Evolutionary conservation across 2,888 invertebrate species (phyloP), one percentile per base, ranked within the genome.

Genomic region (Troglohyphantes excavatus): DNA sequence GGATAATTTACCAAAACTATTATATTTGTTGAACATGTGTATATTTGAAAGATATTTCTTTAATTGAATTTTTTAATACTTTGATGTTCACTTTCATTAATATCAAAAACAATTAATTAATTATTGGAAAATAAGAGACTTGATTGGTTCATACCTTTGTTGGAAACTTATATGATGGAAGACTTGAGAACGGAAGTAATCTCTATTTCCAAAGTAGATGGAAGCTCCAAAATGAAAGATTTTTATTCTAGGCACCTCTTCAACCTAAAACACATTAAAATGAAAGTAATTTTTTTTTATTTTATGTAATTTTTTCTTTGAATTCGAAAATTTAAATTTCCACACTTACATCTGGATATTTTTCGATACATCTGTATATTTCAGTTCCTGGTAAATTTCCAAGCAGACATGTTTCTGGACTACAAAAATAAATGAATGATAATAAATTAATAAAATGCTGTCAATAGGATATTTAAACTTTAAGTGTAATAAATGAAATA

Each of bases 311-410:
- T 11, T 63, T 76, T 17, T n/a, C 19, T 27, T 27, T 7, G 11
- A n/a, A 27, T n/a, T 75, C 27, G 13, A 13, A 17, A 23, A 53
- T n/a, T 5, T 53, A 26, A 13, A 17, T 17, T 0, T 23, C 9
- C 26, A 27, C 61, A 81, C 90, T 73, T 75, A 90, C 90, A 68
- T 85, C 85, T n/a, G 95, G 95, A 92, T 96, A 96, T 93, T 96
- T 94, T 92, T 95, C 95, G 90, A 95, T 94, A 93, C 97, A 96
- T 91, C 97, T 94, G 92, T 96, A 97, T 13, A 97, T 93, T 93
- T 97, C 96, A 0, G 96, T 96, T 91, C 96, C 95, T 0, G 96
- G 95, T 39, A 96, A 95, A 17, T 95, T 94, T 0, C 96, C 97
- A 76, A 97, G 93, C 0, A 96, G 93, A 90, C 96, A 96, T 0